Evolutionary conservation across 2,888 invertebrate species (phyloP).

Genomic region (Rhagophthalmus giganteus): DNA sequence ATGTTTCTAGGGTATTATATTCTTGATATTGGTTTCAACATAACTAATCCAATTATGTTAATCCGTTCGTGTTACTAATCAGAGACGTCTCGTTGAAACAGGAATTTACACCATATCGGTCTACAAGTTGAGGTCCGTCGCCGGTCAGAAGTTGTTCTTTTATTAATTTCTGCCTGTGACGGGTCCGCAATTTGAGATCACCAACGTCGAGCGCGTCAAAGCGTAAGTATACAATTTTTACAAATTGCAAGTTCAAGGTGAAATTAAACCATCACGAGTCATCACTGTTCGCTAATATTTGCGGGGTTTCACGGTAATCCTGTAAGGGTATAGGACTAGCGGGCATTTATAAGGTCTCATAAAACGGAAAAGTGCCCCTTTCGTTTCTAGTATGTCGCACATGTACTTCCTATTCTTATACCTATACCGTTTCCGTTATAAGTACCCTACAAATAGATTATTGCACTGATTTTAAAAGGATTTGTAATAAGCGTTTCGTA

Average conservation of each 20-base stretch:
- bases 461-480: background rate
- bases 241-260: background rate
- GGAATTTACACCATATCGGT: conserved; percentile 1
- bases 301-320: conserved; percentile 49
- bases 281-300: conserved; percentile 11
- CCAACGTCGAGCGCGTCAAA: conserved; percentile 8
- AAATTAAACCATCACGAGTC: conserved; percentile 14
- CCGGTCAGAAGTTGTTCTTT: conserved; percentile 46
- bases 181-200: conserved; percentile 47
- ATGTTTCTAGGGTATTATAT: background rate
- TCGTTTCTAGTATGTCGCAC: conserved; percentile 22
- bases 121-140: conserved; percentile 43
- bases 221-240: background rate
- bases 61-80: conserved; percentile 10
- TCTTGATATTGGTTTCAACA: conserved; percentile 3
- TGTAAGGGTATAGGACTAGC: conserved; percentile 46
- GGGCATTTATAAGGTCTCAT: conserved; percentile 42
- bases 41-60: conserved; percentile 18
- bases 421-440: conserved; percentile 13
- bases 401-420: conserved; percentile 23
- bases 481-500: too few species aligned
- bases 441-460: background rate
- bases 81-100: conserved; percentile 4
- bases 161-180: conserved; percentile 55
- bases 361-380: conserved; percentile 41